These are phyloP conservation scores for Laspeyria flexula DNA, from an alignment of 2,888 invertebrate genomes.

Conservation along the genomic window DNA sequence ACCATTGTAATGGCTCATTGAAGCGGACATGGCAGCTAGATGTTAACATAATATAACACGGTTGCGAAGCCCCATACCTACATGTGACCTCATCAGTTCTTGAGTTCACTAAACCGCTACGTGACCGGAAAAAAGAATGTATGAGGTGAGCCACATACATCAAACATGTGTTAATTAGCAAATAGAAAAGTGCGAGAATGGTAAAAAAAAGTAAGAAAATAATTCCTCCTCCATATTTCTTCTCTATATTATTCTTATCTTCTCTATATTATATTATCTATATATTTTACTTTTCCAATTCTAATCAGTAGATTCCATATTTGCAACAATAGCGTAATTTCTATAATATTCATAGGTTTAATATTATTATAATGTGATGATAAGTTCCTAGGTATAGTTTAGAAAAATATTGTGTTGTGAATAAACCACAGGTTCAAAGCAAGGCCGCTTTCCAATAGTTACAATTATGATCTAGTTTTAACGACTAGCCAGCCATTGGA, in stretches of 20 bases:
- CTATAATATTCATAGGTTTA: too few relatives aligned
- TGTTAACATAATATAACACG: slow-evolving; percentile 44
- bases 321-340: too few relatives aligned
- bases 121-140: slow-evolving; percentile 68
- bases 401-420: too few relatives aligned
- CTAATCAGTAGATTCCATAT: too few relatives aligned
- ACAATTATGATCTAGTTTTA: slow-evolving; percentile 16
- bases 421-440: slow-evolving; percentile 2
- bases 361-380: too few relatives aligned
- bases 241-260: too few relatives aligned
- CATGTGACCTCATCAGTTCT: slow-evolving; percentile 60
- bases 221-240: too few relatives aligned
- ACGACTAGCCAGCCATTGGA: slow-evolving; percentile 6
- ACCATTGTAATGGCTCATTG: slow-evolving; percentile 34
- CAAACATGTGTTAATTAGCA: slow-evolving; percentile 32
- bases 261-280: too few relatives aligned
- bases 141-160: slow-evolving; percentile 23
- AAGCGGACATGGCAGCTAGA: slow-evolving; percentile 15
- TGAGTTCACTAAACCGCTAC: slow-evolving; percentile 72
- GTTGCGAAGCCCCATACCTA: slow-evolving; percentile 45
- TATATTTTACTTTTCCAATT: too few relatives aligned
- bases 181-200: slow-evolving; percentile 8
- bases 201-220: background rate
- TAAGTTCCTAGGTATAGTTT: too few relatives aligned
- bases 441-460: slow-evolving; percentile 12